Evolutionary conservation across 2,797 vertebrate genomes (phyloP), one percentile per base, ranked within the genome.

Genomic region (Channallabes apus): DNA sequence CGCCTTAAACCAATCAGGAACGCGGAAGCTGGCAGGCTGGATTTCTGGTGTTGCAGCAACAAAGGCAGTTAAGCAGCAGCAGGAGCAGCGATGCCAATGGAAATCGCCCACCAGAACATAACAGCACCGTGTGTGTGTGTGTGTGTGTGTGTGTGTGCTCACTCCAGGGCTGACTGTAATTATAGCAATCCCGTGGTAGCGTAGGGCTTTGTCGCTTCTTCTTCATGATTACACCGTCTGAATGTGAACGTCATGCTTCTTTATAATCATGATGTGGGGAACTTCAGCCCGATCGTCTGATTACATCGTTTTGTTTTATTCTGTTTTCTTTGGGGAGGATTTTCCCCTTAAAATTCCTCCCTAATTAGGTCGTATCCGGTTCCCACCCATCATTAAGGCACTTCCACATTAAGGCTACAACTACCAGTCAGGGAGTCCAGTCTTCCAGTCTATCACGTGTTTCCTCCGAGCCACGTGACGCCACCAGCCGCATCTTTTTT

Each of bases 71-170:
- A 58, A 58, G 46, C 46, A 54, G 72, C 38, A 73, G 35, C 8
- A 46, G 38, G 2, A 27, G 71, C 41, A 17, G 41, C 7, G 41
- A 73, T 73, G 71, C 14, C 71, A 73, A 27, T 73, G 24, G 46
- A 76, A 76, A 56, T 51, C 72, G 32, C 46, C n/a, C 72, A 76
- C 72, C n/a, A 76, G 46, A 76, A 76, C 72, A 76, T 56, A 56
- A 76, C 15, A 54, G 72, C 7, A 51, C 46, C 46, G 0, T 51
- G 3, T 27, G n/a, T 75, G 72, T 75, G n/a, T 54, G n/a, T 27
- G 41, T 73, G 71, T 54, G n/a, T n/a, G 22, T 71, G 68, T 71
- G 68, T 18, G 65, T 18, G 29, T 4, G n/a, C 24, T 4, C 62
- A 14, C 9, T 12, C 62, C 62, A 64, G 22, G 38, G n/a, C 46